A percentile compares a stretch with the other conserved stretches of the same genome.
Evolutionary conservation across 2,888 invertebrate genomes (phyloP).

Genomic region (Priapulus caudatus): DNA sequence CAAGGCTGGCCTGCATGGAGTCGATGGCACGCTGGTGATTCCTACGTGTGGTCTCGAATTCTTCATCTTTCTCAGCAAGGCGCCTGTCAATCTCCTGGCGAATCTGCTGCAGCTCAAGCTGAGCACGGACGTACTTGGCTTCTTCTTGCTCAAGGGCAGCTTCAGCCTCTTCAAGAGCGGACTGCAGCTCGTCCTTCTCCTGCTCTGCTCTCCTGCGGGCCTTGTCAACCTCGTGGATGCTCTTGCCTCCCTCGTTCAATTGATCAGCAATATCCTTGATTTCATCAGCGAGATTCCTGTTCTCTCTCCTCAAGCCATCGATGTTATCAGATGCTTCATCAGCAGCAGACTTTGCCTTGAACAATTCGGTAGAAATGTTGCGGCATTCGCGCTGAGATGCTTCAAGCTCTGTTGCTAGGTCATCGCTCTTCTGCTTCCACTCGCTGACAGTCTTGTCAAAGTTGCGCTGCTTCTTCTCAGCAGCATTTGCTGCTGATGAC

Average conservation of each 20-base stretch:
- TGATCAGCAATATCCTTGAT: conserved; percentile 99
- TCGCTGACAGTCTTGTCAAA: conserved; percentile 99
- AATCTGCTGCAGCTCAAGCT: conserved; percentile 94
- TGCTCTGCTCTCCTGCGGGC: conserved; percentile 94
- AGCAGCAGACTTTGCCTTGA: conserved; percentile 91
- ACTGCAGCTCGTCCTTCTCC: conserved; percentile 99
- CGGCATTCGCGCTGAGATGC: conserved; percentile 99
- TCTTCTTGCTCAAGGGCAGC: conserved; percentile 98
- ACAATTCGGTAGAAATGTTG: conserved; percentile 97
- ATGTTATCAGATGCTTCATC: conserved; percentile 95
- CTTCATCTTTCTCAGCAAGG: conserved; percentile 99
- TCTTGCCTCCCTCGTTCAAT: conserved; percentile 98
- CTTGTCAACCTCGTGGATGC: conserved; percentile 98
- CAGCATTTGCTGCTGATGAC: conserved; percentile 83
- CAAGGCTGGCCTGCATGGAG: conserved; percentile 98
- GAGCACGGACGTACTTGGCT: conserved; percentile 78
- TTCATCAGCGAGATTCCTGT: conserved; percentile 98
- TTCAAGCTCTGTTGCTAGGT: conserved; percentile 91
- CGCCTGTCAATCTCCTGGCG: conserved; percentile 98
- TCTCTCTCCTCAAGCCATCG: conserved; percentile 95
- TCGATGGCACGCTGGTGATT: conserved; percentile 99
- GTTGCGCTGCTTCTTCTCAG: conserved; percentile 99
- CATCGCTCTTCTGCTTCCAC: conserved; percentile 98
- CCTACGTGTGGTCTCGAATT: conserved; percentile 97
- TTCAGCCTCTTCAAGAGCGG: conserved; percentile 97